Evolutionary conservation across 2,888 invertebrate genomes (phyloP), one percentile per base, ranked within the genome.

Genomic region (Hydraecia micacea): DNA sequence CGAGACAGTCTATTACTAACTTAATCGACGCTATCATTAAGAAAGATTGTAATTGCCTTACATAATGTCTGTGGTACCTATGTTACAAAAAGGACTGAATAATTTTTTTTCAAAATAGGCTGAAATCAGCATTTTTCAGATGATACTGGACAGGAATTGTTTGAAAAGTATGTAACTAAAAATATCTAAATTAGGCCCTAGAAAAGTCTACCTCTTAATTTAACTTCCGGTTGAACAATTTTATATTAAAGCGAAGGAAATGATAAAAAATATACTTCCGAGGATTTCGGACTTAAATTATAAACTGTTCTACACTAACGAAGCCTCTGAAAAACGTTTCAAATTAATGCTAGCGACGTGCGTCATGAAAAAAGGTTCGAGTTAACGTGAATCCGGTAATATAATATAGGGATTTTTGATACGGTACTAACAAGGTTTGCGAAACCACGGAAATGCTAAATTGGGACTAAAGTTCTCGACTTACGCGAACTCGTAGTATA

Each of bases 391-490:
- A 76, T 80, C 62, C 66, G 60, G 88, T 86, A 89, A 89, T 80
- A 76, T 77, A 85, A 89, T 87, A 88, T 83, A 62, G 66, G 36
- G 86, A 85, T 90, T 87, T 87, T 89, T 85, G 90, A 88, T 87
- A 82, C 80, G 81, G 85, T 70, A 75, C 83, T 86, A 88, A 86
- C 86, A 87, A 87, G 90, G 89, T 87, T 87, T 87, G 86, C 55
- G 89, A 89, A 88, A 90, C 89, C 89, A 83, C 80, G 83, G 85
- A 81, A 89, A 90, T 90, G 89, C 84, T 79, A 81, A 87, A 89
- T 90, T 90, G 83, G 83, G 86, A 77, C 87, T 81, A 79, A 90
- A 89, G 74, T 89, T 89, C 87, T 89, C 89, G 66, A 80, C 73
- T 89, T 89, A 89, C 89, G n/a, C 55, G 78, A 80, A 87, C 77